Conservation (phyloP, 2,888 invertebrate species). For the Erebia epiphron region DNA sequence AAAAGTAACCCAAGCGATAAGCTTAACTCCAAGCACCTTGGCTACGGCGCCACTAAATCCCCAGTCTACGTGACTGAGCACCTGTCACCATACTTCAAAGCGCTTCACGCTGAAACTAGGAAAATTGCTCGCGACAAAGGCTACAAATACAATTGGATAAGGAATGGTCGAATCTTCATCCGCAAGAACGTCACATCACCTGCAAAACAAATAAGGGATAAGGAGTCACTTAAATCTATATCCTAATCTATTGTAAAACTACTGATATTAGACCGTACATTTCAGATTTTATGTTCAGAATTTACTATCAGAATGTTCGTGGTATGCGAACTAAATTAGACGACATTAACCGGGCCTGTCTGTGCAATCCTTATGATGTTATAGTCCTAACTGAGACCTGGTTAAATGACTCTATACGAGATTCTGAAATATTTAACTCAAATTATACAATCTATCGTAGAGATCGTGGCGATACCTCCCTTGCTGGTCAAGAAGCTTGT, state of each 20-base stretch:
- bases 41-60: neutral
- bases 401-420: constrained; percentile 14
- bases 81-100: constrained; percentile 25
- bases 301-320: no score
- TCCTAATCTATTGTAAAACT: no score
- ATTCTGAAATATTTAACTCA: constrained; percentile 16
- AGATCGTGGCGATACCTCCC: constrained; percentile 12
- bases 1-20: constrained; percentile 31
- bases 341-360: constrained; percentile 1
- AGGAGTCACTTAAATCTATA: no score
- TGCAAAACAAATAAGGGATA: no score
- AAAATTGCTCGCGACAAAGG: no score
- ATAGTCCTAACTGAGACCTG: constrained; percentile 24
- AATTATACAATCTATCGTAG: constrained; percentile 12
- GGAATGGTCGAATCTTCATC: no score
- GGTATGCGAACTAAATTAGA: no score
- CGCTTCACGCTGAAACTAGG: neutral
- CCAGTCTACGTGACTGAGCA: constrained; percentile 30
- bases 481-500: constrained; percentile 9
- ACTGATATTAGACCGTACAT: neutral
- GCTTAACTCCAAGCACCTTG: constrained; percentile 23
- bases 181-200: no score
- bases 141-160: no score
- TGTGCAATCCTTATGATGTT: constrained; percentile 12
- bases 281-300: neutral